Evolutionary conservation across 2,888 invertebrate genomes (phyloP).

Genomic region (Rotaria socialis): DNA sequence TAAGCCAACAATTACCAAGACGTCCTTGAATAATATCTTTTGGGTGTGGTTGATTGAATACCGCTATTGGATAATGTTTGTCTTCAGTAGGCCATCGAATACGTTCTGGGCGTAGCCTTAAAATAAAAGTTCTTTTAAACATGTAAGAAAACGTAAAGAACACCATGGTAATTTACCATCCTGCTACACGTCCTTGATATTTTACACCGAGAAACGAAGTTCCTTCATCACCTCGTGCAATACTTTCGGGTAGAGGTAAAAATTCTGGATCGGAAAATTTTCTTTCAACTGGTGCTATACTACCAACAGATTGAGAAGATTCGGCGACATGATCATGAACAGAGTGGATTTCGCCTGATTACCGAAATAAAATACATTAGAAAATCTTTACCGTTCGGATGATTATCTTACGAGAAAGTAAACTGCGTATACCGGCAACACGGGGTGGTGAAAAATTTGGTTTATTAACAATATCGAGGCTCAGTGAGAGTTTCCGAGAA

Average conservation of each 20-base stretch:
- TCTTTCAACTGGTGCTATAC: background rate
- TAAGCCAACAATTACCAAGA: slow-evolving; percentile 46
- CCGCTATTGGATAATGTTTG: slow-evolving; percentile 36
- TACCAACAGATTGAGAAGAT: background rate
- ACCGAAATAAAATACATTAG: background rate
- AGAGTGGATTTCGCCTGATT: background rate
- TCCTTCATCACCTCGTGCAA: slow-evolving; percentile 35
- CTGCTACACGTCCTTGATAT: slow-evolving; percentile 35
- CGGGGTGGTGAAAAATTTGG: background rate
- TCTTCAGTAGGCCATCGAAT: slow-evolving; percentile 39
- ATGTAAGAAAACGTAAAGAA: background rate
- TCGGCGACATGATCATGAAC: slow-evolving; percentile 31
- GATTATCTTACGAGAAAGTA: background rate
- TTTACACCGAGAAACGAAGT: slow-evolving; percentile 2
- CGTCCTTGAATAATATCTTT: slow-evolving; percentile 46
- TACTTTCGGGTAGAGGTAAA: slow-evolving; percentile 28
- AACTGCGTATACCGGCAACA: slow-evolving; percentile 16
- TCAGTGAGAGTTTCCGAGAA: background rate
- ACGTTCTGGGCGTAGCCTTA: slow-evolving; percentile 43
- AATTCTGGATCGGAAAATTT: slow-evolving; percentile 28
- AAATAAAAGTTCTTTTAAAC: background rate
- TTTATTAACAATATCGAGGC: background rate
- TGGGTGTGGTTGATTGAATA: slow-evolving; percentile 43
- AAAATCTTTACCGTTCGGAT: background rate
- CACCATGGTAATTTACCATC: background rate